Base-by-base conservation (phyloP, 1,140 invertebrate species). In the Bombus pascuorum region DNA sequence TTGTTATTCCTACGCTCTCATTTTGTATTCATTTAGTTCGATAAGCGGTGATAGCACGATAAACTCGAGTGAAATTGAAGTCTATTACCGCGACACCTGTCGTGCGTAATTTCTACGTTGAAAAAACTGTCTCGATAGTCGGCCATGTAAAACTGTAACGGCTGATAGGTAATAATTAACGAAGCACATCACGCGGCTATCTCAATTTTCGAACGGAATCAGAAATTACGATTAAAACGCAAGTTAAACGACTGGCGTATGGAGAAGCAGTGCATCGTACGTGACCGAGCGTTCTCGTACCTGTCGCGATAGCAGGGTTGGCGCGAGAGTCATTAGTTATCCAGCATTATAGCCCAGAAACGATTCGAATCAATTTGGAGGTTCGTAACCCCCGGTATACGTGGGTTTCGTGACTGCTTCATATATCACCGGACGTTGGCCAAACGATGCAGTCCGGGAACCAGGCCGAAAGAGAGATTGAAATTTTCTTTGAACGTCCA, bases 281-380 rank as follows among this genome's bases (percentile, higher is more conserved):
- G 78, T 81, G 83, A 68, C 47, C 37, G 59, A 37, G 81, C 68
- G 70, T 57, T 79, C 57, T 85, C 77, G 22, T 90, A 83, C 86
- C 81, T 86, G 90, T 77, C 87, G 77, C 65, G 83, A 88, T 88
- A 84, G 83, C 82, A 77, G 83, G 85, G 47, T 39, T 73, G 82
- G 47, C 78, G 85, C 13, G 76, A 71, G 76, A 53, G 83, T 90
- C 91, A 91, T 92, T 92, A 92, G 86, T 92, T 92, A 92, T 87
- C 87, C 82, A 66, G 87, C 76, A 90, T 90, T 91, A 92, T 90
- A 73, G 89, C 39, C 84, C 44, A 62, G 81, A 81, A 87, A 91
- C 90, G 89, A 90, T 92, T 91, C 89, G 86, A 92, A 92, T 92
- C 90, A 92, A 92, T 92, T 92, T 90, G 81, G 85, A 87, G 87